Evolutionary conservation across 1,140 invertebrate species (phyloP), one percentile per base, ranked within the genome.

Genomic region (Heliothis subflexa): DNA sequence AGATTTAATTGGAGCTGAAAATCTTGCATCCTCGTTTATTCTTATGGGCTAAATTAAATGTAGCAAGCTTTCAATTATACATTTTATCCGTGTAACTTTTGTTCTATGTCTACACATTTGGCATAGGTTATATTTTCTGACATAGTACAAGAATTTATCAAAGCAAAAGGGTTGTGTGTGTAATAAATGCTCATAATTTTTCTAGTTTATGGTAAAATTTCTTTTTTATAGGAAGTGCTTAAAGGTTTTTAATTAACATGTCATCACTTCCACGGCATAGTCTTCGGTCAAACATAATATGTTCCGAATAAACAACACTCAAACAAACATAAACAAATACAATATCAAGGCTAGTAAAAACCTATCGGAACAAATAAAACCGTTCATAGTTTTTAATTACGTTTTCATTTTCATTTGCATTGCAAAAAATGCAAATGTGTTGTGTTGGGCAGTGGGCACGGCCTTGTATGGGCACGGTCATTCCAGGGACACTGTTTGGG

Each of bases 361-460:
- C n/a, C 45, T 66, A 21, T 21, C 62, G 18, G 47, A 13, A 49
- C 16, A 49, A 64, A 25, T 68, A 68, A 33, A 64, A 68, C 45
- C 21, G 45, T 68, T 49, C 47, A 64, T 64, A 25, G 64, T 68
- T 68, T 68, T 50, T 5, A 68, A 50, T 68, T 50, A 68, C 18
- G 47, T 68, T 68, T 68, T 68, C 47, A 49, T 45, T 68, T 50
- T 13, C 64, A 68, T 68, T 68, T 68, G 64, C 47, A 68, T 68
- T 68, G 64, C 64, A 68, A 68, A 68, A 68, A 68, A n/a, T 68
- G 64, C 64, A 68, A 68, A 68, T 68, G 12, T n/a, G 40, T 14
- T 64, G 40, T 25, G 64, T 68, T 25, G 64, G 18, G 13, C 45
- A 16, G n/a, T n/a, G n/a, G n/a, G n/a, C n/a, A n/a, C 16, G 61